Evolutionary conservation across 2,113 vertebrate species (phyloP), one percentile per base, ranked within the genome.

Genomic region (Albula goreensis): DNA sequence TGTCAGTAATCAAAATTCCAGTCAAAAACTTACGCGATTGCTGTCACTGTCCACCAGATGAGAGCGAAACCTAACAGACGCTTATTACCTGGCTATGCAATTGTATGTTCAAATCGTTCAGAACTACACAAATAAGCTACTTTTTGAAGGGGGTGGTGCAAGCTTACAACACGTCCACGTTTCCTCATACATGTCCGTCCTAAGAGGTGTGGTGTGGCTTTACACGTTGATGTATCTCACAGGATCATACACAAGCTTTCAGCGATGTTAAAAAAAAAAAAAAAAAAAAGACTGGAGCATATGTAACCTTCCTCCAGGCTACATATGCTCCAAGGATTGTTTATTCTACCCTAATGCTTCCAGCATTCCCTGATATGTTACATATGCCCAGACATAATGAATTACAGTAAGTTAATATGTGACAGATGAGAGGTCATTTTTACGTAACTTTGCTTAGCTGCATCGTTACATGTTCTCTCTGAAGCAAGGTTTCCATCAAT

Each of bases 361-460:
- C 31, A 41, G 31, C 31, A 41, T 41, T 41, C 31, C 31, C 31
- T 1, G 1, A 41, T 41, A 41, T 41, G 31, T 41, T 41, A 78
- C 0, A 51, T 49, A 87, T 88, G 84, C 88, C 87, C 56, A 48
- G 22, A 70, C 88, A 41, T 66, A 80, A 89, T 88, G 87, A 84
- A 89, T 88, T 60, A 87, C 57, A 77, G 53, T 80, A 70, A 70
- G 63, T n/a, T 8, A 88, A 89, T 82, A 91, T 90, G 86, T 86
- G 90, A 41, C 56, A 63, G 90, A 91, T 1, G 0, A 93, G 85
- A 86, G 93, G 87, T 95, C 93, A 93, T 9, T 91, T 94, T 94
- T 94, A 92, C 90, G 89, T 87, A 94, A 95, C 87, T 50, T 2
- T 50, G 87, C 13, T 25, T 41, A 13, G 78, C 6, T 82, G 66